Conservation (phyloP, 2,113 vertebrate species). For the Brachyhypopomus gauderio region DNA sequence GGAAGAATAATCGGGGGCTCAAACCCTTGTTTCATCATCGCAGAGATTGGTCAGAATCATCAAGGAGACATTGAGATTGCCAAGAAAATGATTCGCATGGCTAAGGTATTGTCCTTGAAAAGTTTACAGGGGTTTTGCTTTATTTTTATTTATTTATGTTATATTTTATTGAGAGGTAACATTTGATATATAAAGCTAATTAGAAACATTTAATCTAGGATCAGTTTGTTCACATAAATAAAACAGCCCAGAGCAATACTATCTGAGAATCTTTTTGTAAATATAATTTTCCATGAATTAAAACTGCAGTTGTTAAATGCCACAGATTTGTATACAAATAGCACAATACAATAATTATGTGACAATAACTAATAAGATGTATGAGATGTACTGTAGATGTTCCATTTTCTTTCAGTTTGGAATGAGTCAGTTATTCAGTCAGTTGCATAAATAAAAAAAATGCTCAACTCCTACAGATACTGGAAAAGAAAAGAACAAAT, state of each 20-base stretch:
- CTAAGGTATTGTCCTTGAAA: constrained; percentile 25
- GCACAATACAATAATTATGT: no score
- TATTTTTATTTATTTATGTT: not conserved
- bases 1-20: constrained; percentile 81
- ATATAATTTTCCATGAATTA: not conserved
- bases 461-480: no score
- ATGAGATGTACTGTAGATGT: no score
- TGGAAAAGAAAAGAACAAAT: no score
- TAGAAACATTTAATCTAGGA: not conserved
- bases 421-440: no score
- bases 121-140: not conserved
- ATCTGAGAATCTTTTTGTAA: not conserved
- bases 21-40: constrained; percentile 89
- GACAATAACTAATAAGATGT: no score
- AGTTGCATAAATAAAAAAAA: no score
- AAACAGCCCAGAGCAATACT: not conserved
- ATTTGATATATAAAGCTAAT: no score
- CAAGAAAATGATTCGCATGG: constrained; percentile 84
- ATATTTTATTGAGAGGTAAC: no score
- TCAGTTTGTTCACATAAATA: not conserved
- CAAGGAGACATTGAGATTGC: constrained; percentile 87
- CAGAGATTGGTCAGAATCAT: constrained; percentile 93
- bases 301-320: not conserved
- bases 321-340: not conserved
- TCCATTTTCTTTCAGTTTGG: no score